These are phyloP conservation scores for Sinhomidia bicolor DNA, from an alignment of 2,888 invertebrate genomes.

Conservation along the genomic window DNA sequence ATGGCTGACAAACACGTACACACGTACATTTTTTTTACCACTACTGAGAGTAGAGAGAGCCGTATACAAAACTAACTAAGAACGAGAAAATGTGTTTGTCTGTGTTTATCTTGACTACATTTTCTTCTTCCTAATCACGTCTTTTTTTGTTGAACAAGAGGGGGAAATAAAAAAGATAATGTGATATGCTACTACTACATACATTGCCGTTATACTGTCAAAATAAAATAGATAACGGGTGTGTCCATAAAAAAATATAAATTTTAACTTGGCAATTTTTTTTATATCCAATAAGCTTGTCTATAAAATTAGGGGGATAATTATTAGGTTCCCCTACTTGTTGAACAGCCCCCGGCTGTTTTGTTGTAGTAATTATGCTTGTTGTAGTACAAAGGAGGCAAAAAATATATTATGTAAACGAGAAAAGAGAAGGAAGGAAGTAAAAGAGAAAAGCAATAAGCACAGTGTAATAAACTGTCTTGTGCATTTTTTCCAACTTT, in stretches of 20 bases:
- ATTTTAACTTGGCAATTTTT: too few species aligned
- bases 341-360: too few species aligned
- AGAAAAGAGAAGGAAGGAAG: neutral
- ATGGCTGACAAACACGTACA: conserved; percentile 42
- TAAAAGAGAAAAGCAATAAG: too few species aligned
- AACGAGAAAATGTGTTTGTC: neutral
- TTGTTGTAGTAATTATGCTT: too few species aligned
- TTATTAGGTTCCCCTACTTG: too few species aligned
- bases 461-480: too few species aligned
- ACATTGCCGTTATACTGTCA: neutral
- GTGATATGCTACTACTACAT: neutral
- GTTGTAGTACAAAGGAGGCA: too few species aligned
- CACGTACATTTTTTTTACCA: neutral
- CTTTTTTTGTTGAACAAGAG: conserved; percentile 21
- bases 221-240: neutral
- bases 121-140: conserved; percentile 39
- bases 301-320: too few species aligned
- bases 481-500: neutral
- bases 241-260: too few species aligned
- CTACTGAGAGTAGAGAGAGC: neutral
- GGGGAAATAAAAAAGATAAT: conserved; percentile 13
- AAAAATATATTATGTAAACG: too few species aligned
- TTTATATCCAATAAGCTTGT: too few species aligned
- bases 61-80: neutral
- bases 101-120: neutral